Evolutionary conservation across 2,888 invertebrate genomes (phyloP), one percentile per base, ranked within the genome.

Genomic region (Erebia aethiops): DNA sequence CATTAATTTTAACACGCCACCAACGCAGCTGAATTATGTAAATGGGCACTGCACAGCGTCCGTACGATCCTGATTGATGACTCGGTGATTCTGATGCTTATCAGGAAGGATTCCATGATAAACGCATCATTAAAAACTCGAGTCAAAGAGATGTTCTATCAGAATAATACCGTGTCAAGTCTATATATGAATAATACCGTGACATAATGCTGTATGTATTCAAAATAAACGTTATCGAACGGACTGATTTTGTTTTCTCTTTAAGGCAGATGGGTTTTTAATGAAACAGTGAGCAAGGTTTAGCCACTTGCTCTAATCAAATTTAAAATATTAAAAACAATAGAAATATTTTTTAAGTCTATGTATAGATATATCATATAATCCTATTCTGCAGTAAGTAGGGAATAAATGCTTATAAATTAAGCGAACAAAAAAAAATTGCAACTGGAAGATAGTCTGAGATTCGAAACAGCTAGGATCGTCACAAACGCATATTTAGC

Each of bases 51-150:
- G 80, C 86, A 90, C 90, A 89, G 85, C 83, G 90, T 88, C 89
- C 72, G 73, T 67, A 70, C 78, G 80, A 92, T 88, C 89, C 89
- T 91, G 92, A 91, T 91, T 90, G 90, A 92, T 92, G 89, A 79
- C 76, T 52, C 51, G 67, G 61, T 74, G 67, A 75, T 78, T 51
- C 52, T 66, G 73, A 81, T 78, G 16, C 69, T 76, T 75, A 75
- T 79, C 77, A 72, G 70, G 57, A 57, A 68, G 73, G 75, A 76
- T 78, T 78, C 76, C 77, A 79, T 81, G 80, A 82, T 82, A 79
- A 82, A 81, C 79, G 79, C 80, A 81, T 82, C 76, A 71, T 78
- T 77, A 78, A 74, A 73, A 73, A 71, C 57, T 62, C 58, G 63
- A 64, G 56, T 75, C 74, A 75, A 77, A 75, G 79, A 75, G 82